Evolutionary conservation across 2,113 vertebrate species (phyloP).

Genomic region (Recurvirostra avosetta): DNA sequence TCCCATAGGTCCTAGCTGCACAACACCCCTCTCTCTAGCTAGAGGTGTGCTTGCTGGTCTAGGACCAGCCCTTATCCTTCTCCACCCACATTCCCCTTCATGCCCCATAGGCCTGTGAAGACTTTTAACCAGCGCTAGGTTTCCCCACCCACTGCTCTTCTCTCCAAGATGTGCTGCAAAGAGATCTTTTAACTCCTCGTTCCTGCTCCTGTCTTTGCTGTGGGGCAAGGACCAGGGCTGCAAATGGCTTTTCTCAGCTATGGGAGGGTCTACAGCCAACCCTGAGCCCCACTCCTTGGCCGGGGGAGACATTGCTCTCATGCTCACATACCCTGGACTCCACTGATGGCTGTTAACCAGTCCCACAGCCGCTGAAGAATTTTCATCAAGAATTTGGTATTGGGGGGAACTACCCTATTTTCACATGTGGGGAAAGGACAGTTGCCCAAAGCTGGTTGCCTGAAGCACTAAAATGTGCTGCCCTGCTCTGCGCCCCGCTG

Average conservation of each 20-base stretch:
- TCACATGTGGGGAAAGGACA: background rate
- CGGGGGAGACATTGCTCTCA: background rate
- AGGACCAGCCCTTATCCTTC: background rate
- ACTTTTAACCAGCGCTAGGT: background rate
- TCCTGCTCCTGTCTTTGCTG: background rate
- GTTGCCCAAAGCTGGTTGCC: background rate
- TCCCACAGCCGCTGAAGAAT: background rate
- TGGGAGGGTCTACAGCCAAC: background rate
- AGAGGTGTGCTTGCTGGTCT: background rate
- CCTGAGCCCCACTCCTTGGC: background rate
- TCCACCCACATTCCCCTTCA: rapidly evolving
- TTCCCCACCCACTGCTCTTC: background rate
- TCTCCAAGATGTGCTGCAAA: background rate
- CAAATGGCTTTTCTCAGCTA: background rate
- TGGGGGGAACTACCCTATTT: background rate
- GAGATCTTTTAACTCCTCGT: background rate
- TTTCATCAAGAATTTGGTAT: background rate
- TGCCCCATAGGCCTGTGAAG: background rate
- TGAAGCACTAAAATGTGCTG: background rate
- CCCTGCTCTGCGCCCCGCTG: background rate
- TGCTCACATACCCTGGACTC: background rate
- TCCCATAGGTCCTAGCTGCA: background rate
- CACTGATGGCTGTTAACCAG: background rate
- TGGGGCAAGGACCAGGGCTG: background rate
- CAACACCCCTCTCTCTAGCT: background rate